Evolutionary conservation across 2,888 invertebrate species (phyloP), one percentile per base, ranked within the genome.

Genomic region (Nowickia ferox): DNA sequence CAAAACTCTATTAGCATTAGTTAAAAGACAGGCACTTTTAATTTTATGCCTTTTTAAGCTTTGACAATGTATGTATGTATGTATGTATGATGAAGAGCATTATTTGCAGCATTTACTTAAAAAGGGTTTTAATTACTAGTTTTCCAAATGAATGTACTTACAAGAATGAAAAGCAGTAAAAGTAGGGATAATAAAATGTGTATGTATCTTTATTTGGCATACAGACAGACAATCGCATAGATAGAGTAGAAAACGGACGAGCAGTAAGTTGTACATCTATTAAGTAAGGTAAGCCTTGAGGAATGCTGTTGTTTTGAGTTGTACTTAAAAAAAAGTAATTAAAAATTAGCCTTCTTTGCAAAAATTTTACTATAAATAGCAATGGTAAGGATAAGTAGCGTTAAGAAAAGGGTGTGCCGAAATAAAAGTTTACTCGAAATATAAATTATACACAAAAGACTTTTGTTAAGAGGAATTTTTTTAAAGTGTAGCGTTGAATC

Each of bases 41-140:
- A 78, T 78, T 84, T 78, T 84, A 84, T 84, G 74, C 84, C 83
- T 59, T 84, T 71, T 74, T 55, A 74, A 84, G 78, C 66, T 68
- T 71, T 59, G 72, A 76, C 75, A 82, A 78, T 78, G 78, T 84
- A 68, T 57, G 78, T 42, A n/a, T n/a, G n/a, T n/a, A 30, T 78
- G 78, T 84, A 68, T 55, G 78, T 44, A 30, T 30, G 30, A 30
- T 30, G 42, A 30, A 68, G 71, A 66, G 44, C 51, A 74, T 77
- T 66, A 78, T 78, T 78, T 72, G 66, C 48, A 63, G 69, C 57
- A 57, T 63, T 65, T 71, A 71, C 69, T 76, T 81, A 71, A 82
- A 76, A 71, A 82, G 69, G 76, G 69, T 65, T 76, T 82, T 71
- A 82, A 76, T 82, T 82, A 46, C 63, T 57, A 76, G 75, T 75